phyloP scores from a whole-genome alignment of 1,140 invertebrate genomes.

The Pararge aegeria region DNA sequence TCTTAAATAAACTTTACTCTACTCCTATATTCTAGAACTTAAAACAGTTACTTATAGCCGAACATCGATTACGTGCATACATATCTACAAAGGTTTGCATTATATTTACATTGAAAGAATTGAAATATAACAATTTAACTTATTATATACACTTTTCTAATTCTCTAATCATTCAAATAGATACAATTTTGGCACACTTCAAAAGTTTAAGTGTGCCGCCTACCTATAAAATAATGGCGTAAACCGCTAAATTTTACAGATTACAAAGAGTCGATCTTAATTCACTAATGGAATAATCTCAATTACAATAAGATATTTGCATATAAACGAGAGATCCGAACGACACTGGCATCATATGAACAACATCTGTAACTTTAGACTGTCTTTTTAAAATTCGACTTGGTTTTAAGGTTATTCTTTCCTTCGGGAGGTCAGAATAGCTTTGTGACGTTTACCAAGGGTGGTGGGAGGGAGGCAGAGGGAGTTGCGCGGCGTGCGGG shows the following conservation, averaged over 20 bases:
- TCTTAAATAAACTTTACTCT: slow-evolving; percentile 42
- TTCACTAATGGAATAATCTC: slow-evolving; percentile 78
- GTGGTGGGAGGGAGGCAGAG: slow-evolving; percentile 59
- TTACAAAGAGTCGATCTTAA: slow-evolving; percentile 52
- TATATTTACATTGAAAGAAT: slow-evolving; percentile 40
- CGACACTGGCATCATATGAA: slow-evolving; percentile 56
- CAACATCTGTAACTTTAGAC: slow-evolving; percentile 22
- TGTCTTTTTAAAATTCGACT: slow-evolving; percentile 6
- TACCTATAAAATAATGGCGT: too few relatives aligned
- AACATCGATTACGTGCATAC: slow-evolving; percentile 37
- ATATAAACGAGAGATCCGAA: slow-evolving; percentile 66
- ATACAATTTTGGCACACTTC: slow-evolving; percentile 53
- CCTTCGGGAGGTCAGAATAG: slow-evolving; percentile 30
- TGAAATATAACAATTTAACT: slow-evolving; percentile 41
- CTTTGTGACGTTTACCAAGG: slow-evolving; percentile 62
- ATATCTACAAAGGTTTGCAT: slow-evolving; percentile 47
- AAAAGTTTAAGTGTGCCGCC: slow-evolving; percentile 21
- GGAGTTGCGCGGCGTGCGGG: slow-evolving; percentile 72
- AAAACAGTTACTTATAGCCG: slow-evolving; percentile 35
- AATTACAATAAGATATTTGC: slow-evolving; percentile 58
- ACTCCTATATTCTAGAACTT: slow-evolving; percentile 35
- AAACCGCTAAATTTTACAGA: slow-evolving; percentile 22
- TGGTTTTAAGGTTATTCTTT: not conserved
- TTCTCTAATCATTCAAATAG: slow-evolving; percentile 46
- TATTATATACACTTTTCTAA: slow-evolving; percentile 64